Conservation (phyloP, 2,888 invertebrate genomes). For the Melinaea marsaeus region DNA sequence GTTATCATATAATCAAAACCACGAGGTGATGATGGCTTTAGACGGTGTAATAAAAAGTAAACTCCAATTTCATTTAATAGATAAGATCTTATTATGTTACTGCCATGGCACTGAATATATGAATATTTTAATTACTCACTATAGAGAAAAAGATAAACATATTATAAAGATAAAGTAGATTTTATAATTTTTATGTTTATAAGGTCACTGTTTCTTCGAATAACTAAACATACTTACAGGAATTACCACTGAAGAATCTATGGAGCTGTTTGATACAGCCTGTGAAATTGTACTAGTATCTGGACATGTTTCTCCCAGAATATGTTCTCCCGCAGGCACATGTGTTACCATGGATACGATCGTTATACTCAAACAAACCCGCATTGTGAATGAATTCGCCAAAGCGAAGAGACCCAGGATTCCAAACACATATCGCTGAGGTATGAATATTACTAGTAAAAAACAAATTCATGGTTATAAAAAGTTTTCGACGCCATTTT, state of each 20-base stretch:
- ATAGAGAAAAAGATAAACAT: too few relatives aligned
- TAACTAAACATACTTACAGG: not conserved
- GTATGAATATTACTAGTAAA: constrained; percentile 74
- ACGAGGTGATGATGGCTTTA: too few relatives aligned
- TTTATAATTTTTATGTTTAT: too few relatives aligned
- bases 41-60: too few relatives aligned
- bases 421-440: constrained; percentile 83
- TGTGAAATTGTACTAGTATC: constrained; percentile 38
- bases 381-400: constrained; percentile 85
- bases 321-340: constrained; percentile 49
- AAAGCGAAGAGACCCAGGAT: constrained; percentile 84
- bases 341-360: constrained; percentile 82
- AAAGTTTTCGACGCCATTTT: not conserved
- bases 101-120: too few relatives aligned
- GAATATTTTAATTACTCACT: too few relatives aligned
- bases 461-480: not conserved
- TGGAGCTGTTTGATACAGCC: constrained; percentile 33
- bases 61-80: too few relatives aligned
- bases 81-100: too few relatives aligned
- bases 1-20: too few relatives aligned
- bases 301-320: constrained; percentile 74
- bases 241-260: constrained; percentile 37
- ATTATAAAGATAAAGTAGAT: too few relatives aligned
- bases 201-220: not conserved
- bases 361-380: constrained; percentile 83